These are phyloP conservation scores for Eucera pruinosa DNA, from an alignment of 2,888 invertebrate genomes.

Conservation along the genomic window DNA sequence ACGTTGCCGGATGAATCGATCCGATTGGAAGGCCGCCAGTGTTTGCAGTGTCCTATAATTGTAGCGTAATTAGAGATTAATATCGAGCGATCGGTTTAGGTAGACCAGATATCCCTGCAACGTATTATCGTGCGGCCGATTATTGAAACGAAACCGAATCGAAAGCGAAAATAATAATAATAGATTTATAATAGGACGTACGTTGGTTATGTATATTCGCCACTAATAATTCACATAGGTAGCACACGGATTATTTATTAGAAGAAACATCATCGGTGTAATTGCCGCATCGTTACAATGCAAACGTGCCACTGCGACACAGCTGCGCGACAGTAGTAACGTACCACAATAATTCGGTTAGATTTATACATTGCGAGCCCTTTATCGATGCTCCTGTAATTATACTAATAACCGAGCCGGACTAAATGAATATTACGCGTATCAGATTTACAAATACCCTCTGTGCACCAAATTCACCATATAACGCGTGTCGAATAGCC, in stretches of 20 bases:
- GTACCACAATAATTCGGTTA: conserved; percentile 46
- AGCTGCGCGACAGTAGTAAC: conserved; percentile 20
- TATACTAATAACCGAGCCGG: conserved; percentile 48
- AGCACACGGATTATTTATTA: conserved; percentile 36
- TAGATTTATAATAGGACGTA: neutral
- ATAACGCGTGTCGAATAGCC: neutral
- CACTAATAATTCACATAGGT: conserved; percentile 30
- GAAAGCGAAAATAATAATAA: neutral
- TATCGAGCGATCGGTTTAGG: conserved; percentile 1
- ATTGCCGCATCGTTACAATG: conserved; percentile 29
- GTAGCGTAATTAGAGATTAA: conserved; percentile 34
- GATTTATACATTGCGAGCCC: conserved; percentile 41
- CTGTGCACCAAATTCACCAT: conserved; percentile 1
- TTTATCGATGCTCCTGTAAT: conserved; percentile 53
- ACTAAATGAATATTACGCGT: conserved; percentile 48
- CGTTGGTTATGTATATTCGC: neutral
- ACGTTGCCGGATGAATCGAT: neutral
- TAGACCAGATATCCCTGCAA: neutral
- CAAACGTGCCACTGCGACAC: conserved; percentile 1
- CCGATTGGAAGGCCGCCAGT: too few species aligned
- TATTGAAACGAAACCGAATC: conserved; percentile 27
- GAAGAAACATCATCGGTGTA: conserved; percentile 39
- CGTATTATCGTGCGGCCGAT: conserved; percentile 30
- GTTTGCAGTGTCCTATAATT: conserved; percentile 7
- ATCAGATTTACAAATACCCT: conserved; percentile 47